phyloP scores from a whole-genome alignment of 2,888 invertebrate species.

The Loripinus fragilis region DNA sequence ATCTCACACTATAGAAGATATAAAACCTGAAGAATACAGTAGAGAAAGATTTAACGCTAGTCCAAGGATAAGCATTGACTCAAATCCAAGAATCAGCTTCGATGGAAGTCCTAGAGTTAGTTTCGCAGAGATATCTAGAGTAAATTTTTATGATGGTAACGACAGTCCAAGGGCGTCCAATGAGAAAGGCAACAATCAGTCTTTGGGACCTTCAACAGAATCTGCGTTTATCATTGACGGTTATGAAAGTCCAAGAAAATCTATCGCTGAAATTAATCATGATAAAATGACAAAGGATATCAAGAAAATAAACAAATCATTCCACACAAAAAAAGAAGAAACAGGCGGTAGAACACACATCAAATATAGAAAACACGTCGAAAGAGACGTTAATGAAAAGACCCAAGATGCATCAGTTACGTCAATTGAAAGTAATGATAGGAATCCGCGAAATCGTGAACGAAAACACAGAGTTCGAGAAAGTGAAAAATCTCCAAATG shows the following conservation, averaged over 20 bases:
- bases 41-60: constrained; percentile 2
- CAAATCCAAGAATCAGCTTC: not conserved
- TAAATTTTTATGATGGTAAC: constrained; percentile 1
- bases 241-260: not conserved
- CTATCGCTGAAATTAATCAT: not conserved
- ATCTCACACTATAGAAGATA: not conserved
- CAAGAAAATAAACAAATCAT: not conserved
- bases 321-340: not conserved
- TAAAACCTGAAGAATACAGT: not conserved
- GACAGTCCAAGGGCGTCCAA: not conserved
- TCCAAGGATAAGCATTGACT: not conserved
- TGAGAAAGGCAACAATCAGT: not conserved
- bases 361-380: not conserved
- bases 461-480: not conserved
- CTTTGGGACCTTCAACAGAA: not conserved
- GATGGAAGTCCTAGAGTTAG: not conserved
- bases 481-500: not conserved
- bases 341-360: not conserved
- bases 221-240: not conserved
- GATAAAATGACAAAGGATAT: not conserved
- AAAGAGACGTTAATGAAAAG: not conserved
- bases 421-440: not conserved
- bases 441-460: not conserved
- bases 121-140: not conserved
- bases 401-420: not conserved